Percentiles rank a stretch among this genome's conserved stretches.
These are phyloP conservation scores for Sinohyriopsis cumingii DNA, from an alignment of 2,888 invertebrate genomes.

Conservation along the genomic window DNA sequence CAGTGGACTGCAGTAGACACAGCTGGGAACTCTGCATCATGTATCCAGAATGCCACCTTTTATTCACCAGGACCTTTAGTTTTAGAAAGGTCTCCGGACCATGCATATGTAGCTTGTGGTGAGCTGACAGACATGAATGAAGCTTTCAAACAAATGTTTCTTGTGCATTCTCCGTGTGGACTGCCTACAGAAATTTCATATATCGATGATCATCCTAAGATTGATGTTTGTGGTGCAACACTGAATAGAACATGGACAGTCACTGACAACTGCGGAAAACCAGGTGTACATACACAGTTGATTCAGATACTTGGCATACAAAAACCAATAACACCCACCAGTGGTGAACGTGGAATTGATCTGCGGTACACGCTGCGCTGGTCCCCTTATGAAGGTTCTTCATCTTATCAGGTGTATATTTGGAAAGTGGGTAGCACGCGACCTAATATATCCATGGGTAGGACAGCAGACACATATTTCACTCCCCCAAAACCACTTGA, in stretches of 20 bases:
- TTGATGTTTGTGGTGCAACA: constrained; percentile 7
- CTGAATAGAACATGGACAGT: constrained; percentile 15
- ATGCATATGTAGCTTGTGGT: constrained; percentile 14
- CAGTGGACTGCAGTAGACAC: constrained; percentile 13
- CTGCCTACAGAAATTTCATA: constrained; percentile 4
- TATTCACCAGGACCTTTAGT: neutral
- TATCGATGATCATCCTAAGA: neutral
- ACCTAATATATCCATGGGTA: neutral
- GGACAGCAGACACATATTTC: neutral
- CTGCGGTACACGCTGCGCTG: constrained; percentile 10
- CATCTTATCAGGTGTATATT: constrained; percentile 6
- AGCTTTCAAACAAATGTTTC: constrained; percentile 8
- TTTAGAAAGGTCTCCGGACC: constrained; percentile 3
- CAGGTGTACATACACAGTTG: constrained; percentile 4
- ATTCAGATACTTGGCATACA: constrained; percentile 11
- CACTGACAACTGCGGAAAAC: constrained; percentile 10
- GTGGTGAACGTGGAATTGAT: constrained; percentile 17
- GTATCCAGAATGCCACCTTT: constrained; percentile 4
- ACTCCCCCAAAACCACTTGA: neutral
- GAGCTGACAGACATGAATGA: constrained; percentile 10
- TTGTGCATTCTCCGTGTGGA: constrained; percentile 10
- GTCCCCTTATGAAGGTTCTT: constrained; percentile 1
- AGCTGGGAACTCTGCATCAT: constrained; percentile 11
- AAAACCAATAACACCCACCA: constrained; percentile 16
- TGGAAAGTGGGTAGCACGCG: constrained; percentile 10